Percentiles rank a stretch among this genome's conserved stretches.
Conservation (phyloP, 2,888 invertebrate genomes). For the Caenorhabditis angaria region DNA sequence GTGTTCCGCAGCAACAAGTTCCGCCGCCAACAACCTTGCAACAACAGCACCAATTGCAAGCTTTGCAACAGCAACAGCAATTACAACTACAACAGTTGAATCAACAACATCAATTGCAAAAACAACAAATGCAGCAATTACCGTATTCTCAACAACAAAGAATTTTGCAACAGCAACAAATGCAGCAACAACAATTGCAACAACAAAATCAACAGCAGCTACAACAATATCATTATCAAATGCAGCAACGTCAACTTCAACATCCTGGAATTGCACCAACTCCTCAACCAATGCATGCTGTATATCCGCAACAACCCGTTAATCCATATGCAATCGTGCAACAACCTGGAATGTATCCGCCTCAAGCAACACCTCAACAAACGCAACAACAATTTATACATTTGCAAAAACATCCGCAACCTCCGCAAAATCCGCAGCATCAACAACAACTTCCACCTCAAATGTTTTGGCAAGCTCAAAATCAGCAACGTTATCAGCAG, state of each 20-base stretch:
- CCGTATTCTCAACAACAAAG: too few relatives aligned
- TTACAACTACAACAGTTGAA: too few relatives aligned
- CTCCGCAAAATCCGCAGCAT: neutral
- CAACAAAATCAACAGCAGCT: slow-evolving; percentile 5
- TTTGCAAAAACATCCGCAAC: slow-evolving; percentile 1
- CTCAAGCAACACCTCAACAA: slow-evolving; percentile 6
- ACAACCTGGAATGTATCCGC: slow-evolving; percentile 6
- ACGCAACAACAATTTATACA: slow-evolving; percentile 9
- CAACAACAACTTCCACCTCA: slow-evolving; percentile 8
- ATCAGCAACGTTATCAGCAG: neutral
- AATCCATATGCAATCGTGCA: neutral
- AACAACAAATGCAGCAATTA: neutral
- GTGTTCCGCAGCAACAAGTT: neutral
- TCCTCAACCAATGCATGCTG: neutral
- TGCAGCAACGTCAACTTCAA: slow-evolving; percentile 4
- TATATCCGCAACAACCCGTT: slow-evolving; percentile 2
- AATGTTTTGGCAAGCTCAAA: slow-evolving; percentile 8
- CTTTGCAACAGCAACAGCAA: too few relatives aligned
- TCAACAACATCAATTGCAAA: neutral
- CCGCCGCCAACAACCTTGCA: too few relatives aligned
- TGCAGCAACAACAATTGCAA: neutral
- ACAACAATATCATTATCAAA: neutral
- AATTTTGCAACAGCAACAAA: neutral
- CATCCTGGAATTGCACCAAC: neutral
- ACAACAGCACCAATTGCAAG: too few relatives aligned